Conservation (phyloP, 2,797 vertebrate species). For the Alectoris magna region DNA sequence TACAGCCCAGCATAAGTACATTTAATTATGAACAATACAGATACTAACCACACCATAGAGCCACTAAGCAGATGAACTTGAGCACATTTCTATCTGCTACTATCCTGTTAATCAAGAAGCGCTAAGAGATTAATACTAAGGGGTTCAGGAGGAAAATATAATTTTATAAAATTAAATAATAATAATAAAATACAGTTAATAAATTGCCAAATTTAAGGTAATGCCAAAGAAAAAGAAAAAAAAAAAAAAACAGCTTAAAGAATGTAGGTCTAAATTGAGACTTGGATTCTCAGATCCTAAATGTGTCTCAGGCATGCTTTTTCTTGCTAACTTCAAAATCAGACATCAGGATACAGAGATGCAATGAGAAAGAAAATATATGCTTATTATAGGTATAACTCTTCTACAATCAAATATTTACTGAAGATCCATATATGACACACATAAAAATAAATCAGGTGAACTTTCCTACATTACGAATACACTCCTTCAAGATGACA, state of each 20-base stretch:
- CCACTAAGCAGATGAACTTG: too few species aligned
- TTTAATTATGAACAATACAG: too few species aligned
- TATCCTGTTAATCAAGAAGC: too few species aligned
- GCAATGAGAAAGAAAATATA: not conserved
- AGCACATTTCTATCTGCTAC: too few species aligned
- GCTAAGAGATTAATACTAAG: too few species aligned
- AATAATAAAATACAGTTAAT: too few species aligned
- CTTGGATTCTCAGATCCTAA: not conserved
- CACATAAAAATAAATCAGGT: not conserved
- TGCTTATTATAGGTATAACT: not conserved
- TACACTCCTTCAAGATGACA: not conserved
- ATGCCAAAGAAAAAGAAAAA: not conserved
- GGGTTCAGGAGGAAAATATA: too few species aligned
- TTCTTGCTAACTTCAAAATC: not conserved
- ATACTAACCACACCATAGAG: too few species aligned
- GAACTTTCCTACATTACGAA: not conserved
- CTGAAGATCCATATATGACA: not conserved
- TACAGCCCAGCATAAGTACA: too few species aligned
- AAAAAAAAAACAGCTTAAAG: not conserved
- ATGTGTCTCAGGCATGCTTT: not conserved
- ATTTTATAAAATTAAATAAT: too few species aligned
- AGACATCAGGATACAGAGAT: not conserved
- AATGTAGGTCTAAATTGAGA: not conserved
- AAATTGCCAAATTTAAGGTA: too few species aligned
- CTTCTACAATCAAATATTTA: not conserved